Evolutionary conservation across 2,113 vertebrate genomes (phyloP), one percentile per base, ranked within the genome.

Genomic region (Labeo rohita): DNA sequence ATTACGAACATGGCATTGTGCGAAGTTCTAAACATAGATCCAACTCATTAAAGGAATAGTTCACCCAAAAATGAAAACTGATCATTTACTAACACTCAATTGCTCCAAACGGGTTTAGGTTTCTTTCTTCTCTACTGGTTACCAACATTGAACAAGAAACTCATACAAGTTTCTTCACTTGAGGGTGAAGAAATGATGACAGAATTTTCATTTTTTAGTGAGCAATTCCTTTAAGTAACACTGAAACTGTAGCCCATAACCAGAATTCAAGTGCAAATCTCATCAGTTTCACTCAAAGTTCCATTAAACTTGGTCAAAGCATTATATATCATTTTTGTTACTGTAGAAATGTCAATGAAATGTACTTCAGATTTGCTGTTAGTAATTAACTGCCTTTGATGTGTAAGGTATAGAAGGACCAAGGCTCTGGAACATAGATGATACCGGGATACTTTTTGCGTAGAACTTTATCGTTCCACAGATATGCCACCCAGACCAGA

Each of bases 321-420:
- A 28, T 1, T 23, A 76, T 76, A 6, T 16, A 50, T 63, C 50
- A 7, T 59, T 3, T 61, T 28, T 23, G 10, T n/a, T 61, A 72
- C 8, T 43, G 1, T 0, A 72, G 8, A 72, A 23, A 36, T 2
- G 23, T 23, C 72, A 72, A 11, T 16, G 21, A 65, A 15, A 13
- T 5, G 13, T 50, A 28, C 36, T 36, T 54, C 8, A 54, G 13
- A 36, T 72, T 45, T n/a, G 11, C 43, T 79, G 50, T 83, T 54
- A 15, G 3, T 34, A 21, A 23, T 91, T 89, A 90, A 56, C 66
- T 89, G 23, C 89, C 84, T 90, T 93, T 96, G 88, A 98, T 45
- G 16, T 99, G 96, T 83, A 99, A 92, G 0, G 96, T 98, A 91
- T 99, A 99, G 89, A 96, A 99, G 0, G 98, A 97, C 98, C 98